Evolutionary conservation across 2,113 vertebrate genomes (phyloP), one percentile per base, ranked within the genome.

Genomic region (Lynx canadensis): DNA sequence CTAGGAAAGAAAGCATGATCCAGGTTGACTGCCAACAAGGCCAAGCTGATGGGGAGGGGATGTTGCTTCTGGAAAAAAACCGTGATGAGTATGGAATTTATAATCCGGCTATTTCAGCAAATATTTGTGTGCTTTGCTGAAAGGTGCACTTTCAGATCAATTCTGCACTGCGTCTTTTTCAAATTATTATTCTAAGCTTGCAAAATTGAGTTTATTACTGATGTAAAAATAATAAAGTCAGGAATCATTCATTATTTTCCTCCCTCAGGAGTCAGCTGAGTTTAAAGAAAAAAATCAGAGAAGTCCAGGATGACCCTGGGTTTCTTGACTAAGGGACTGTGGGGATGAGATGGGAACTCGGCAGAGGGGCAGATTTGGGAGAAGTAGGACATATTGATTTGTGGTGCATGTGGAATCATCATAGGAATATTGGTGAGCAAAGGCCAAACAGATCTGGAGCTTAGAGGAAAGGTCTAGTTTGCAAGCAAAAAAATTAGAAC

Each of bases 21-120:
- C 41, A 86, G 48, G 78, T 18, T 60, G 78, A 36, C 82, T 69
- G n/a, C 36, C 57, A 48, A 38, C 73, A 78, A 71, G 91, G 21
- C 19, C 86, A 84, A 7, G 45, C 94, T 87, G 63, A 11, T 69
- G 41, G 45, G 89, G 57, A 92, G 21, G 31, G 7, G 33, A 31
- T 84, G 69, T 45, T 78, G 88, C 48, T 73, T 81, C 55, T 69
- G 29, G 79, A 48, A 48, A 68, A 60, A 79, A 83, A 88, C 78
- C 23, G 73, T 91, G 96, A 96, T 95, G 97, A 95, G 48, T 55
- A 45, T 36, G 65, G 97, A 97, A 97, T 98, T 97, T 97, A 93
- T 93, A 97, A 98, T 98, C 85, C 45, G 73, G 91, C 90, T 12
- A 76, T 52, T 97, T 98, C 97, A 98, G 98, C 98, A 98, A 94